phyloP scores from a whole-genome alignment of 2,113 vertebrate genomes.

The Poeciliopsis retropinna region DNA sequence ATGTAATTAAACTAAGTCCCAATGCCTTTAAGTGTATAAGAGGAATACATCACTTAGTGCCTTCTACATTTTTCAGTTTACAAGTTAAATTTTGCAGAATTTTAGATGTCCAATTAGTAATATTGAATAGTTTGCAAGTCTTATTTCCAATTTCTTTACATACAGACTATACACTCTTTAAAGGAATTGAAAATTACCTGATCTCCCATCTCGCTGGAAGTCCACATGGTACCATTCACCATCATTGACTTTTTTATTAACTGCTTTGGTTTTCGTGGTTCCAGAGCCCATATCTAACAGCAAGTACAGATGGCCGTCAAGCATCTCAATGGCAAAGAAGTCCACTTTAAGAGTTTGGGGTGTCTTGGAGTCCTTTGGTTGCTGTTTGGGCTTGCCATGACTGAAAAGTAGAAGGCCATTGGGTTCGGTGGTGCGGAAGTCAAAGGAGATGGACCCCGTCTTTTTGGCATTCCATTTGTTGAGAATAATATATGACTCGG shows the following conservation, averaged over 20 bases:
- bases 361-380: slow-evolving; percentile 91
- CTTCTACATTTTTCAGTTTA: too few species aligned
- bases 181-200: slow-evolving; percentile 81
- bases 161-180: not conserved
- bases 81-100: too few species aligned
- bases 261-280: slow-evolving; percentile 93
- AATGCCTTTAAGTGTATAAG: too few species aligned
- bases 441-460: slow-evolving; percentile 97
- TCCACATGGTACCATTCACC: slow-evolving; percentile 99
- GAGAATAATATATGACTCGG: slow-evolving; percentile 93
- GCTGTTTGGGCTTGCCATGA: slow-evolving; percentile 93
- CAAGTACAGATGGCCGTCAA: slow-evolving; percentile 95
- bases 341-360: slow-evolving; percentile 94
- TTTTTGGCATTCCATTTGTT: slow-evolving; percentile 99
- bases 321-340: slow-evolving; percentile 98
- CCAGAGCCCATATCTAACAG: slow-evolving; percentile 98
- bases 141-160: not conserved
- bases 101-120: too few species aligned
- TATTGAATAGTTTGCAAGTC: not conserved
- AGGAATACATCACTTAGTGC: too few species aligned
- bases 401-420: slow-evolving; percentile 97
- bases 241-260: slow-evolving; percentile 97
- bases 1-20: too few species aligned
- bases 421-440: slow-evolving; percentile 97
- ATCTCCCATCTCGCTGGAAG: slow-evolving; percentile 94